Conservation (phyloP, 2,113 vertebrate genomes). For the Ondatra zibethicus region DNA sequence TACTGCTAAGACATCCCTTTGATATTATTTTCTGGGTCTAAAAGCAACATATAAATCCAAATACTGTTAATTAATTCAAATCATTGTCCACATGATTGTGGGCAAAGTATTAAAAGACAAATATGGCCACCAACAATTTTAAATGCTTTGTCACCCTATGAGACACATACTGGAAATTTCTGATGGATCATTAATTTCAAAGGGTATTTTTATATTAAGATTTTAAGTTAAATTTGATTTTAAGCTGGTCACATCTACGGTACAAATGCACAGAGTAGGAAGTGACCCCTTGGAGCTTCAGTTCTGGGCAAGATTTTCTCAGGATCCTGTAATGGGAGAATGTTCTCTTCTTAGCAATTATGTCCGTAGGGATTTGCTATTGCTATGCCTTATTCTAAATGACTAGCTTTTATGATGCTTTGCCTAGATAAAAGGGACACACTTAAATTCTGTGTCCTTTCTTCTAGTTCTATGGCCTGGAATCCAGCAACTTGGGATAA, state of each 20-base stretch:
- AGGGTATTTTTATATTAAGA: neutral
- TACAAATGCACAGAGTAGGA: neutral
- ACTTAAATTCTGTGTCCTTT: neutral
- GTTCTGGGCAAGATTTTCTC: neutral
- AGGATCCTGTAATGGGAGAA: neutral
- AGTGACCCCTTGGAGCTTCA: neutral
- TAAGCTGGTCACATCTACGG: neutral
- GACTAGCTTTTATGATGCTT: neutral
- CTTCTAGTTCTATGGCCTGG: neutral
- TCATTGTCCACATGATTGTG: neutral
- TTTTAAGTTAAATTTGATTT: neutral
- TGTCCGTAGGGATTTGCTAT: neutral
- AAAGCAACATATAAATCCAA: constrained; percentile 28
- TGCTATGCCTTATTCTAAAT: neutral
- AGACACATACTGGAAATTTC: neutral
- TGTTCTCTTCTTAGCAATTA: neutral
- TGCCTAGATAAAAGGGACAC: neutral
- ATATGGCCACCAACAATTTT: neutral
- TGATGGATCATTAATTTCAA: neutral
- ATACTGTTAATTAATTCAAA: neutral
- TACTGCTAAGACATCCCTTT: neutral
- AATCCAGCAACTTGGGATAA: neutral
- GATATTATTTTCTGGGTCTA: neutral
- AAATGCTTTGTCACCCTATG: neutral
- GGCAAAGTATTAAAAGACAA: neutral